These are phyloP conservation scores for Piscicola geometra DNA, from an alignment of 2,888 invertebrate species.

Conservation along the genomic window DNA sequence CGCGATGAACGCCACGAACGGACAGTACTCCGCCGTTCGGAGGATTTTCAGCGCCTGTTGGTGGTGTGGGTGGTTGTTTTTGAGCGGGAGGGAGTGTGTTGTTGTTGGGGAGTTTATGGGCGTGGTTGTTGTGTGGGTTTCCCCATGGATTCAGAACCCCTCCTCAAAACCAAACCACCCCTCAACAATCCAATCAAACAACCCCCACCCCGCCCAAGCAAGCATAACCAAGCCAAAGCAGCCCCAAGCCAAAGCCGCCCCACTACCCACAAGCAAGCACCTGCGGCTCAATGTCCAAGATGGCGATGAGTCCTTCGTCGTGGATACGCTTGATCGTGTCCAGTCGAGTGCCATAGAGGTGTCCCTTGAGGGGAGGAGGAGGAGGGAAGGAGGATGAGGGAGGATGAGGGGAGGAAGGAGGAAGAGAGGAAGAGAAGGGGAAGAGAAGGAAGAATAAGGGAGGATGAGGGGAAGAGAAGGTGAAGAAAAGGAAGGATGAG, in stretches of 20 bases:
- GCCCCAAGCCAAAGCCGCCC: not conserved
- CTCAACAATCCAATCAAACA: not conserved
- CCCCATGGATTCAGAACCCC: not conserved
- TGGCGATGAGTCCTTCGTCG: slow-evolving; percentile 91
- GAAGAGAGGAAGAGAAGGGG: too few species aligned
- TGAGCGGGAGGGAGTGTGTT: not conserved
- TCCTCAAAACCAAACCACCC: not conserved
- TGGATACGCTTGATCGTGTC: slow-evolving; percentile 97
- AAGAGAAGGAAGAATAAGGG: too few species aligned
- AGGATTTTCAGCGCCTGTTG: slow-evolving; percentile 88
- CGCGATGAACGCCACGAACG: slow-evolving; percentile 97
- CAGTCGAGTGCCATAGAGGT: slow-evolving; percentile 98
- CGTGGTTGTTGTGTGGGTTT: not conserved
- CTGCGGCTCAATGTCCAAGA: slow-evolving; percentile 92
- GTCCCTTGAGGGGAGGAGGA: too few species aligned
- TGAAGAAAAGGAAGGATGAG: too few species aligned
- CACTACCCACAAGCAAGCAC: slow-evolving; percentile 45
- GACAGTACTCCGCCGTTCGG: slow-evolving; percentile 93
- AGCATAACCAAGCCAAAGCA: not conserved
- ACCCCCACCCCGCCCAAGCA: not conserved
- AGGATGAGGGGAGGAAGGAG: too few species aligned
- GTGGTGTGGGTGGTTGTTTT: not conserved
- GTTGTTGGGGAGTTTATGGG: not conserved
- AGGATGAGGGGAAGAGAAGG: too few species aligned
- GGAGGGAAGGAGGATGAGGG: too few species aligned